These are phyloP conservation scores for Speoplatyrhinus poulsoni DNA, from an alignment of 2,113 vertebrate species.

Conservation along the genomic window DNA sequence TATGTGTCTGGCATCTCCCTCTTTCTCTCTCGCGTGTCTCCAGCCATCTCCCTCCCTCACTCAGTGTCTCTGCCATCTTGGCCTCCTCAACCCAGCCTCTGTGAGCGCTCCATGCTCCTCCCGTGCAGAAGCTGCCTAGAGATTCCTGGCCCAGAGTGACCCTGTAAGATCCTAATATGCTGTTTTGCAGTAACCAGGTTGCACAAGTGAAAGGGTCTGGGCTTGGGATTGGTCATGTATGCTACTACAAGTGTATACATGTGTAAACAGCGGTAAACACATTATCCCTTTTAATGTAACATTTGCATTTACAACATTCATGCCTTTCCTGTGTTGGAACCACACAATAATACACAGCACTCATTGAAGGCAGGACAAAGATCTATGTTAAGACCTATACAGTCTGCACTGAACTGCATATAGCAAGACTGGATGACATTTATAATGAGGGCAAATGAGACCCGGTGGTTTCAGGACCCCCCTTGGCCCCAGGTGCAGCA, in stretches of 20 bases:
- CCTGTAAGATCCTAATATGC: slow-evolving; percentile 1
- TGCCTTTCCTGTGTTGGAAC: too few relatives aligned
- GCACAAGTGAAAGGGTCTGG: neutral
- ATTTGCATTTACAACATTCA: too few relatives aligned
- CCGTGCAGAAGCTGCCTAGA: slow-evolving; percentile 23
- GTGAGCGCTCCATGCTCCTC: slow-evolving; percentile 13
- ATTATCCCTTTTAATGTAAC: too few relatives aligned
- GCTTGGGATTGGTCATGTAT: neutral
- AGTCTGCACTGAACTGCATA: too few relatives aligned
- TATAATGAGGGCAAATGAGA: slow-evolving; percentile 50
- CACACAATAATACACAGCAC: too few relatives aligned
- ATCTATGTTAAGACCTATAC: too few relatives aligned
- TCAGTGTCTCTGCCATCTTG: slow-evolving; percentile 2
- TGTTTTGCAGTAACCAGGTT: too few relatives aligned
- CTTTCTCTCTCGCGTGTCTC: neutral
- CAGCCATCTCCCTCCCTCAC: neutral
- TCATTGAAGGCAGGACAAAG: too few relatives aligned
- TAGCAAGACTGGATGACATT: slow-evolving; percentile 25
- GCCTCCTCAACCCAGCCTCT: neutral
- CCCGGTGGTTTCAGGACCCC: slow-evolving; percentile 36
- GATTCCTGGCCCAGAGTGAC: slow-evolving; percentile 43
- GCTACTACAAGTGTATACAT: neutral
- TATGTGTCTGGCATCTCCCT: slow-evolving; percentile 13
- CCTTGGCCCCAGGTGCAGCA: slow-evolving; percentile 71
- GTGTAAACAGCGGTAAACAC: too few relatives aligned